Evolutionary conservation across 2,888 invertebrate genomes (phyloP), one percentile per base, ranked within the genome.

Genomic region (Spicauda simplicius): DNA sequence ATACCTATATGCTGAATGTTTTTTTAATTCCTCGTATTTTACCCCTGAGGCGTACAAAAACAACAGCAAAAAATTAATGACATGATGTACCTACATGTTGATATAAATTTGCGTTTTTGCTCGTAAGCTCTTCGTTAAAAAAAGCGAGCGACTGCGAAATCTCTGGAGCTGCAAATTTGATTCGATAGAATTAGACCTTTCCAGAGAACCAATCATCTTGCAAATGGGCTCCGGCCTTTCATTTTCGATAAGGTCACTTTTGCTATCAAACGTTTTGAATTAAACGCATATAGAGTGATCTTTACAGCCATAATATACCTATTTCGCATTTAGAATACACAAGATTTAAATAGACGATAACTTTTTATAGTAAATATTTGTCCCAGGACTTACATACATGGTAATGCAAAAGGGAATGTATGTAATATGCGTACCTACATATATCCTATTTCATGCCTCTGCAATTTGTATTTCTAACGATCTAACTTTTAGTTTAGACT

Each of bases 241-340:
- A 56, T 8, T 57, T 57, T 57, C 57, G 41, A 57, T 57, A 57
- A 41, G 19, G 20, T 41, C 41, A 41, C 18, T 6, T 18, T 18
- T 18, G 12, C 11, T 12, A 12, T 56, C 14, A 20, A 37, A 37
- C 18, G 37, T 56, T 56, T 14, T 37, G 11, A 37, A 8, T 18
- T 18, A 33, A 56, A 25, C 18, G 16, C 30, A 56, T 12, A 18
- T 11, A 18, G 5, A 45, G 45, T 11, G 45, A 45, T 7, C n/a
- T 45, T 45, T 45, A 45, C 3, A 14, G 14, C n/a, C 14, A 45
- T 14, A 14, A 45, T 45, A 10, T 33, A 33, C 3, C 3, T 33
- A 25, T 25, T 25, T 30, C 4, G 30, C 30, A 30, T 30, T 5
- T 7, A 30, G 30, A 30, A 41, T 41, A 41, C 10, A 5, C 7